Base-by-base conservation (phyloP, 2,113 vertebrate species). In the Aldabrachelys gigantea region DNA sequence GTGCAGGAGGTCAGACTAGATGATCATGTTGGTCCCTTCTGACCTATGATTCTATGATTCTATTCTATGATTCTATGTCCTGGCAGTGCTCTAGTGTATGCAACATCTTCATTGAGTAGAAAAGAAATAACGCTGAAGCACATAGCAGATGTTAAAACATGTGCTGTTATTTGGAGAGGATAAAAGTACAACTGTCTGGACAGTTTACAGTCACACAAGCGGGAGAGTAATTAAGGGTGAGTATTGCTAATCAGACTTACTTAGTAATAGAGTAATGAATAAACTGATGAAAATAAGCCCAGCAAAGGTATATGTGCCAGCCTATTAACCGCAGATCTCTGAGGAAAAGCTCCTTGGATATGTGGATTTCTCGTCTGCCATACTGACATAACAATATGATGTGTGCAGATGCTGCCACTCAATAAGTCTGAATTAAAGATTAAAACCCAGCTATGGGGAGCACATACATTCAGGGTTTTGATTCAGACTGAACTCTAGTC, bases 51-150 rank as follows among this genome's bases (percentile, higher is more conserved):
- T n/a, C n/a, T n/a, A n/a, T n/a, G n/a, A n/a, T n/a, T n/a, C n/a
- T n/a, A n/a, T n/a, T n/a, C n/a, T n/a, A n/a, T n/a, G n/a, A n/a
- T n/a, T n/a, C n/a, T n/a, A 65, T 2, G 2, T 41, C 41, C 92
- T 50, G 12, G 57, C 27, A 84, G 47, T 0, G 0, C 44, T 41
- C 29, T 81, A 4, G 57, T 44, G 14, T 96, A 78, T 89, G 84
- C 89, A 95, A 84, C 3, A 82, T 96, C 94, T 92, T 91, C 75
- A 84, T 53, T 83, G 57, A 91, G 83, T 69, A 27, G 85, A 90
- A 69, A 93, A 78, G 56, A 75, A 88, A 85, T 75, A 93, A 92
- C 22, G 80, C 47, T 91, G 92, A 80, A 92, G 69, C 88, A 95
- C 92, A 93, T 93, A 82, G 35, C 44, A 79, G 78, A 65, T 91